These are phyloP conservation scores for Tethya wilhelma DNA, from an alignment of 37 sponge, comb jelly and placozoan species.

Conservation along the genomic window DNA sequence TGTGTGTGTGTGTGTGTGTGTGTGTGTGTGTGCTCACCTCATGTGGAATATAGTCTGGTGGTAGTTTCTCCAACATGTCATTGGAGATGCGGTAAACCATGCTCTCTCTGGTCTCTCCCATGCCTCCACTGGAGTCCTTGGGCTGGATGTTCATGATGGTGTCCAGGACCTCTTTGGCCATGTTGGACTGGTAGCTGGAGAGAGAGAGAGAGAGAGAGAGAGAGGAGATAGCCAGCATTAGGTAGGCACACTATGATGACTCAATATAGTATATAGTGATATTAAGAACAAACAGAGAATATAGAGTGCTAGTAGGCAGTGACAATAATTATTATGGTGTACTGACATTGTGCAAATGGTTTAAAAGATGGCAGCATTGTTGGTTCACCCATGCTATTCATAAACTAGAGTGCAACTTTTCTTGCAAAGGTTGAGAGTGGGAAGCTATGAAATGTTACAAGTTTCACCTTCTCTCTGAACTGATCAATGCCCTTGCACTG, in stretches of 20 bases:
- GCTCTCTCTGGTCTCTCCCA: constrained; percentile 98
- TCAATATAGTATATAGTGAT: not conserved
- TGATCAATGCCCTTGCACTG: constrained; percentile 80
- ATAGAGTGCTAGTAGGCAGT: too few relatives aligned
- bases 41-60: constrained; percentile 94
- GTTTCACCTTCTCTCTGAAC: constrained; percentile 82
- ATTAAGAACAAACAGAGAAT: too few relatives aligned
- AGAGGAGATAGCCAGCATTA: not conserved
- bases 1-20: too few relatives aligned
- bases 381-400: too few relatives aligned
- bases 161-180: constrained; percentile 93
- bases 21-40: too few relatives aligned
- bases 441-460: too few relatives aligned
- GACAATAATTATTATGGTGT: too few relatives aligned
- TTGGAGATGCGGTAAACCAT: constrained; percentile 83
- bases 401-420: too few relatives aligned
- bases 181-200: constrained; percentile 90
- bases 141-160: constrained; percentile 98
- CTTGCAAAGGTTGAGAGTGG: too few relatives aligned
- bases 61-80: constrained; percentile 97
- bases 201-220: not conserved
- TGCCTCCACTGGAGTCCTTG: constrained; percentile 95
- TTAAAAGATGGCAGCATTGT: too few relatives aligned
- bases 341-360: too few relatives aligned
- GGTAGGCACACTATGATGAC: not conserved